Base-by-base conservation (phyloP, 2,113 vertebrate species). In the Ceyx melanurus region DNA sequence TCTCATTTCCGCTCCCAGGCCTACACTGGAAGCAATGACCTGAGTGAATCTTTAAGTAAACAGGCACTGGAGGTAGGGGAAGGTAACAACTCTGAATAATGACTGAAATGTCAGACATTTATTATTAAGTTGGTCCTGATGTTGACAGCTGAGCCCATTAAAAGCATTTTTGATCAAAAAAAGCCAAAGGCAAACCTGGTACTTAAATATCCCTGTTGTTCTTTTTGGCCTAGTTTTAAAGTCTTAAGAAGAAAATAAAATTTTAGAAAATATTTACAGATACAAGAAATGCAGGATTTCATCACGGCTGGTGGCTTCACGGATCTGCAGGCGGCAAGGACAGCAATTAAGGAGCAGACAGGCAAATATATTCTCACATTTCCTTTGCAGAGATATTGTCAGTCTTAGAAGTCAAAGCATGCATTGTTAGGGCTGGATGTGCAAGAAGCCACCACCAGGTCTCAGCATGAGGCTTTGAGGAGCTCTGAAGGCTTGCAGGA, bases 141-240 rank as follows among this genome's bases (percentile, higher is more conserved):
- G 93, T 78, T 88, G 86, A 79, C 92, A 89, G 83, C 91, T 74
- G 80, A 91, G 62, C 88, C 83, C 76, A 68, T 88, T 94, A 93
- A 94, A 89, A 88, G 53, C 68, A 74, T 71, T 86, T 84, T 70
- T 96, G 90, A 92, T 93, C 89, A 94, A 86, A 93, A 93, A 93
- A 82, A 95, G 80, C 78, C 67, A 82, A 82, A 89, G 82, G 92
- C 94, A 94, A 92, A 92, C 66, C 70, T 64, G 73, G 48, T 89
- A 91, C 87, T 73, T 89, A 90, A 92, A 82, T 78, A 93, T n/a
- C 45, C 65, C 58, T 46, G 66, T 94, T 91, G 66, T 93, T 91
- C 21, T 75, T 84, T 94, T 58, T 94, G 88, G 42, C 91, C 92
- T 77, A 91, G 75, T 86, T 96, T 88, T 67, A 62, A 88, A 89